Conservation (phyloP, 2,797 vertebrate species). For the Emydoidea blandingii region DNA sequence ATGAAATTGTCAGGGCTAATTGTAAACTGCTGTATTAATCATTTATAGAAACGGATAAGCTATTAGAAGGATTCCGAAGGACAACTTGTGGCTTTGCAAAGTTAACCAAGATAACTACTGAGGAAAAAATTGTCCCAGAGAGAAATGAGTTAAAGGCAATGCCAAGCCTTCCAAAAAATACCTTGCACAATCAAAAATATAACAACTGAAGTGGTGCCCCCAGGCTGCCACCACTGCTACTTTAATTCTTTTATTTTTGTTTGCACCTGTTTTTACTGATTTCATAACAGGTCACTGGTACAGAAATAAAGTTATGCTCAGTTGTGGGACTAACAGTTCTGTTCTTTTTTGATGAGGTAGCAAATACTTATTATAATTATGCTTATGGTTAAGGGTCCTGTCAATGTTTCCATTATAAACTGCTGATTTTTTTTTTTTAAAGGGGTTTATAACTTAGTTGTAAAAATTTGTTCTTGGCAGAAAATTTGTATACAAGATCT, state of each 20-base stretch:
- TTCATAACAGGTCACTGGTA: slow-evolving; percentile 59
- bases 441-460: slow-evolving; percentile 73
- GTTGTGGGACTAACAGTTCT: slow-evolving; percentile 49
- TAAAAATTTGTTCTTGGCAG: slow-evolving; percentile 80
- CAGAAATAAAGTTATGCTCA: background rate
- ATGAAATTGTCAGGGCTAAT: background rate
- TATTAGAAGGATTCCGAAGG: slow-evolving; percentile 1
- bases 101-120: slow-evolving; percentile 31
- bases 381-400: slow-evolving; percentile 63
- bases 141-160: slow-evolving; percentile 39
- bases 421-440: slow-evolving; percentile 58
- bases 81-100: background rate
- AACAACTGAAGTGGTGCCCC: slow-evolving; percentile 4
- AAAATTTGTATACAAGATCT: slow-evolving; percentile 75
- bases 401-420: slow-evolving; percentile 81
- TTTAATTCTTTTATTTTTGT: slow-evolving; percentile 55
- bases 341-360: slow-evolving; percentile 56
- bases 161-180: slow-evolving; percentile 13
- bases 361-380: slow-evolving; percentile 62
- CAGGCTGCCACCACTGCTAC: background rate
- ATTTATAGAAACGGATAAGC: slow-evolving; percentile 12
- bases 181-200: slow-evolving; percentile 36
- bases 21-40: slow-evolving; percentile 24
- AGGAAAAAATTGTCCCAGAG: slow-evolving; percentile 18
- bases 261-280: slow-evolving; percentile 64